A percentile compares a stretch with the other conserved stretches of the same genome.
phyloP scores from a whole-genome alignment of 2,888 invertebrate species.

The Epistrophe grossulariae region DNA sequence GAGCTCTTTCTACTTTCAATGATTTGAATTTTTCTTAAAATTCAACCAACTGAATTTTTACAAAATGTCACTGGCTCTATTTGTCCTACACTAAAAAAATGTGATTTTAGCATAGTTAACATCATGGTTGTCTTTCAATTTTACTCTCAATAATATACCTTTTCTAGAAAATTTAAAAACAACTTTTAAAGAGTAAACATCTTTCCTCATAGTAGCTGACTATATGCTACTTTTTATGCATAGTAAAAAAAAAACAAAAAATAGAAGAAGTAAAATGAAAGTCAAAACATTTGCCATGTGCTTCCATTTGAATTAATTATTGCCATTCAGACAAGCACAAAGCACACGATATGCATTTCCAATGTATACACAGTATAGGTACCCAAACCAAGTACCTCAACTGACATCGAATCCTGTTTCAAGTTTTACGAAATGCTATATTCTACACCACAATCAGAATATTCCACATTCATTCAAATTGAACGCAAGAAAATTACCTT shows the following conservation, averaged over 20 bases:
- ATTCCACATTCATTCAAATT: slow-evolving; percentile 53
- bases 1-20: too few relatives aligned
- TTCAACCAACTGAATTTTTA: too few relatives aligned
- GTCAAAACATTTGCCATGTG: slow-evolving; percentile 44
- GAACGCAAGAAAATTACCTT: slow-evolving; percentile 64
- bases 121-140: not conserved
- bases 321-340: slow-evolving; percentile 35
- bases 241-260: not conserved
- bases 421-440: slow-evolving; percentile 37
- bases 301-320: slow-evolving; percentile 45
- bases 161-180: not conserved
- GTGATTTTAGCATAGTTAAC: too few relatives aligned
- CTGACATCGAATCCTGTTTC: slow-evolving; percentile 49
- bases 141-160: not conserved
- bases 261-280: slow-evolving; percentile 10
- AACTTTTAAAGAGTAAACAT: not conserved
- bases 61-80: too few relatives aligned
- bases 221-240: not conserved
- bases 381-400: too few relatives aligned
- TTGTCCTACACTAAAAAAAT: too few relatives aligned
- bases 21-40: too few relatives aligned
- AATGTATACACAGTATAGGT: not conserved
- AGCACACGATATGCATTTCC: slow-evolving; percentile 45
- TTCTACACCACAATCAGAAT: slow-evolving; percentile 40
- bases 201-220: not conserved